A percentile compares a stretch with the other conserved stretches of the same genome.
These are phyloP conservation scores for Stegastes partitus DNA, from an alignment of 2,113 vertebrate species.

Conservation along the genomic window DNA sequence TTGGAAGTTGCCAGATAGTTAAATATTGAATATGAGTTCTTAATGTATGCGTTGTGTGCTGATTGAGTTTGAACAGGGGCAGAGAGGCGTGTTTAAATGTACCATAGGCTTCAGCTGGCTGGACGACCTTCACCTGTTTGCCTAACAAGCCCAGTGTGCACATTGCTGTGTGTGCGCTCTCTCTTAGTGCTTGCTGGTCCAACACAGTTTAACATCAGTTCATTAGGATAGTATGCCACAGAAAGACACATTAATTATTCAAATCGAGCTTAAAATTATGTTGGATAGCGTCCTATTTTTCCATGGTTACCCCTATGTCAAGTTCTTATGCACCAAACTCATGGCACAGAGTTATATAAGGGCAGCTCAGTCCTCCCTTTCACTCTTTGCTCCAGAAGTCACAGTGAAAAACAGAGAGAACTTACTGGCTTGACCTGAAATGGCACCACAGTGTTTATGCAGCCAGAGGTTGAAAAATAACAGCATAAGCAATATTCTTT, in stretches of 20 bases:
- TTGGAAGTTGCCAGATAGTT: background rate
- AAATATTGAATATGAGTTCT: conserved; percentile 27
- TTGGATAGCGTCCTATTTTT: background rate
- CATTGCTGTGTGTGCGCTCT: conserved; percentile 29
- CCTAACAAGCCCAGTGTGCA: conserved; percentile 45
- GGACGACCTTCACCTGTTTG: conserved; percentile 68
- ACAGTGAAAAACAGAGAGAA: background rate
- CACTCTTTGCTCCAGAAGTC: background rate
- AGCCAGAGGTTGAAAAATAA: conserved; percentile 20
- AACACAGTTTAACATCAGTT: conserved; percentile 35
- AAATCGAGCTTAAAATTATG: conserved; percentile 1
- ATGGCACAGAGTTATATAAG: background rate
- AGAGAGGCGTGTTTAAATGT: conserved; percentile 63
- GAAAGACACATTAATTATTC: conserved; percentile 32
- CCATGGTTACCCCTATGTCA: conserved; percentile 5
- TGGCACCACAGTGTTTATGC: conserved; percentile 3
- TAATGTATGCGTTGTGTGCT: conserved; percentile 35
- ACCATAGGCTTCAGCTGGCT: conserved; percentile 45
- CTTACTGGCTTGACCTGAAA: conserved; percentile 22
- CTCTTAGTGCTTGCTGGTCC: conserved; percentile 37
- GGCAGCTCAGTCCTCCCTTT: background rate
- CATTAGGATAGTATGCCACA: conserved; percentile 43
- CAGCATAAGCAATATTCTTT: background rate
- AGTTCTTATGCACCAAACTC: background rate
- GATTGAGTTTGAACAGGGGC: conserved; percentile 59